Evolutionary conservation across 2,113 vertebrate species (phyloP).

Genomic region (Nyctibius bracteatus): DNA sequence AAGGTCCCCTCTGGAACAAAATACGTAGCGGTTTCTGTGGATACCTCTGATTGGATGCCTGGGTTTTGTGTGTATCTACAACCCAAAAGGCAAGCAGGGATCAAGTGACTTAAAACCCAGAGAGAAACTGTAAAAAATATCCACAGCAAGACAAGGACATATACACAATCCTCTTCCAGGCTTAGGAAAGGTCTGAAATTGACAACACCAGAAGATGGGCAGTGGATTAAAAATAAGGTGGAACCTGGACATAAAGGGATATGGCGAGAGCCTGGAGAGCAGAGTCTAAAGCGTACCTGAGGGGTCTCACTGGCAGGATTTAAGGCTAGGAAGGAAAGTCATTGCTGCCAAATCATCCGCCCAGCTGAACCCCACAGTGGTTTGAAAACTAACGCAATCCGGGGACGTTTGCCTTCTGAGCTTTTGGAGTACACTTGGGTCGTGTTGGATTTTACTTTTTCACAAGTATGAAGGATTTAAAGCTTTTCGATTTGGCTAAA

Average conservation of each 20-base stretch:
- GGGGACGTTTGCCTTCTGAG: fast-evolving
- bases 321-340: not conserved
- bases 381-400: not conserved
- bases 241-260: not conserved
- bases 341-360: not conserved
- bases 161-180: not conserved
- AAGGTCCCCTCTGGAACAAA: not conserved
- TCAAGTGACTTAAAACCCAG: not conserved
- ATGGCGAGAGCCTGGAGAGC: not conserved
- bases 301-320: not conserved
- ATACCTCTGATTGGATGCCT: not conserved
- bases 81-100: not conserved
- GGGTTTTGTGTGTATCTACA: not conserved
- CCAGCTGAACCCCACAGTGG: not conserved
- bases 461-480: not conserved
- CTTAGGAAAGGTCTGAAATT: not conserved
- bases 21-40: constrained; percentile 11
- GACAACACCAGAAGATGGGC: not conserved
- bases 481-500: not conserved
- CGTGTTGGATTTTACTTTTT: not conserved
- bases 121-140: not conserved
- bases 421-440: not conserved
- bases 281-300: not conserved
- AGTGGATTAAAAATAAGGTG: constrained; percentile 12
- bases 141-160: fast-evolving